Evolutionary conservation across 2,113 vertebrate species (phyloP).

Genomic region (Ophthalmolycus amberensis): DNA sequence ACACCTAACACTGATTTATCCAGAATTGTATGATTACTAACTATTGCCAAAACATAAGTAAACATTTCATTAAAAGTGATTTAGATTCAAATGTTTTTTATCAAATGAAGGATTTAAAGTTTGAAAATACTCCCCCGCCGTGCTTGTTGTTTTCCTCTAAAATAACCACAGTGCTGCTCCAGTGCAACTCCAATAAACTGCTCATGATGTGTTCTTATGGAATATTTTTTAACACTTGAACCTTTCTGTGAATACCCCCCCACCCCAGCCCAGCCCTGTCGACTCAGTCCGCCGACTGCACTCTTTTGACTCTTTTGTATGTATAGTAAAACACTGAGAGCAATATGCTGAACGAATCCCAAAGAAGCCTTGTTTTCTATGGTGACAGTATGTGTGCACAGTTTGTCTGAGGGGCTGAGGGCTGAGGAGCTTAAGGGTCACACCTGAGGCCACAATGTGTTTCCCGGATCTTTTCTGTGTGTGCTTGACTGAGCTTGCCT

Average conservation of each 20-base stretch:
- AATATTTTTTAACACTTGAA: slow-evolving; percentile 68
- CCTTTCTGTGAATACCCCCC: slow-evolving; percentile 64
- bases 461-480: slow-evolving; percentile 33
- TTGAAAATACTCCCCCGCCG: slow-evolving; percentile 32
- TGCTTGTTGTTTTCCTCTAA: slow-evolving; percentile 54
- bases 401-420: slow-evolving; percentile 49
- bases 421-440: slow-evolving; percentile 39
- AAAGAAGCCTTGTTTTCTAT: slow-evolving; percentile 77
- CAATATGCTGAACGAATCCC: slow-evolving; percentile 77
- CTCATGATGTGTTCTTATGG: slow-evolving; percentile 58
- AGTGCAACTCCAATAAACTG: slow-evolving; percentile 58
- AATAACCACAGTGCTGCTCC: slow-evolving; percentile 60
- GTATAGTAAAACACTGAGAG: slow-evolving; percentile 73
- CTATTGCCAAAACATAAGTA: slow-evolving; percentile 63
- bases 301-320: slow-evolving; percentile 75
- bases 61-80: slow-evolving; percentile 47
- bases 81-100: slow-evolving; percentile 41
- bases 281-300: slow-evolving; percentile 49
- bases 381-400: slow-evolving; percentile 53
- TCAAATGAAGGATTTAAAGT: slow-evolving; percentile 32
- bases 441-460: slow-evolving; percentile 8
- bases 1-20: slow-evolving; percentile 66
- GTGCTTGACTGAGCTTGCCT: slow-evolving; percentile 30
- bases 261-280: slow-evolving; percentile 16
- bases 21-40: slow-evolving; percentile 61